Base-by-base conservation (phyloP, 2,888 invertebrate genomes). In the Nysson spinosus region DNA sequence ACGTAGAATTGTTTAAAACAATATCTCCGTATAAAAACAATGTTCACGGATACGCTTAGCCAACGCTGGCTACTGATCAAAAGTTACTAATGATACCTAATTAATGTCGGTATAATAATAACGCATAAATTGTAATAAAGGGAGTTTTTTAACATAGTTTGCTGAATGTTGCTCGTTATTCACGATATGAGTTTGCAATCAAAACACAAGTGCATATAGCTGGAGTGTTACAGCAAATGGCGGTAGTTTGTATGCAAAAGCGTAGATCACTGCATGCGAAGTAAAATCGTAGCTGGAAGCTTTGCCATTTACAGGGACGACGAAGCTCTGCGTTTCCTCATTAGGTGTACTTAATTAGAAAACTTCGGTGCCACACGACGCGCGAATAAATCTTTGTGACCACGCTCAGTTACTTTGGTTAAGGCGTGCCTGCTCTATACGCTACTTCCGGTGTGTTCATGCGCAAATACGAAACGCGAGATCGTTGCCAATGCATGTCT, bases 271-370 rank as follows among this genome's bases (percentile, higher is more conserved):
- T 9, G 35, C 7, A 63, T 52, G 51, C 40, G n/a, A 9, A 11
- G 30, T 19, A 12, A 16, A 12, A 14, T 3, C 7, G 16, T n/a
- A 26, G 30, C 32, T 22, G 39, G 22, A 47, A 46, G 54, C 51
- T 57, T 51, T 16, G 32, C 34, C 55, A 61, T 61, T 73, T 65
- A 57, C 60, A 60, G 39, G 17, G 30, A 17, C 44, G 26, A 19
- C 43, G 43, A 47, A 42, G 52, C 64, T 49, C 5, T 50, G 56
- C 49, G 61, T 61, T 73, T 76, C 63, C 73, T 68, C 73, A 61
- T 75, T 76, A 68, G 61, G 54, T 61, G 55, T 50, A 55, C 65
- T 76, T 75, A 73, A 76, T 73, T 75, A 68, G 73, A 68, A 75
- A 75, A 75, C 73, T 73, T 75, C 49, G 26, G 24, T 24, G 37